These are phyloP conservation scores for Platycheirus rosarum DNA, from an alignment of 2,888 invertebrate species.

Conservation along the genomic window DNA sequence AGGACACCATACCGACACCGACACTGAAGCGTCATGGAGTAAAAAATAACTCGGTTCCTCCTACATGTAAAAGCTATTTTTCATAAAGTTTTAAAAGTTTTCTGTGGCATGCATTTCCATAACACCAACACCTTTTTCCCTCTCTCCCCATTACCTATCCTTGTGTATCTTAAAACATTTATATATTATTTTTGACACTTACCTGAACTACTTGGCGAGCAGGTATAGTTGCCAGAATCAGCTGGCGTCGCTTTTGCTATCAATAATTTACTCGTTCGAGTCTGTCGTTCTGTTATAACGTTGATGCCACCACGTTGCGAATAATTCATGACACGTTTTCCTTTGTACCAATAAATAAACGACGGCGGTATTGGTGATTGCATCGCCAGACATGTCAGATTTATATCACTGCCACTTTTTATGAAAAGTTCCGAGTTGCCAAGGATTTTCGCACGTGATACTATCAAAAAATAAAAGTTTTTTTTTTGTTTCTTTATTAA, in stretches of 20 bases:
- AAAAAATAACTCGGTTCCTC: slow-evolving; percentile 11
- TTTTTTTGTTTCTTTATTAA: no score
- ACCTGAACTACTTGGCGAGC: slow-evolving; percentile 91
- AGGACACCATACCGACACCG: slow-evolving; percentile 18
- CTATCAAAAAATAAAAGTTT: slow-evolving; percentile 83
- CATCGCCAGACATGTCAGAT: slow-evolving; percentile 94
- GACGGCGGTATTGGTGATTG: slow-evolving; percentile 87
- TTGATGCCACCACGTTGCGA: slow-evolving; percentile 94
- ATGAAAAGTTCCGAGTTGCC: slow-evolving; percentile 94
- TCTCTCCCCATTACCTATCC: not conserved
- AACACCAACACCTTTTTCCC: not conserved
- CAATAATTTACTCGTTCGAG: slow-evolving; percentile 92
- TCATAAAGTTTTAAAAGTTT: slow-evolving; percentile 46
- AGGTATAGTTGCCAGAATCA: slow-evolving; percentile 95
- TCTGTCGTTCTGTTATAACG: slow-evolving; percentile 93
- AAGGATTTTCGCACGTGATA: slow-evolving; percentile 94
- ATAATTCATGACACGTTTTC: slow-evolving; percentile 92
- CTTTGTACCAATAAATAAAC: slow-evolving; percentile 94
- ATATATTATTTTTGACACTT: slow-evolving; percentile 66
- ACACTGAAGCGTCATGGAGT: slow-evolving; percentile 10
- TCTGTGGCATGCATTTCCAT: slow-evolving; percentile 27
- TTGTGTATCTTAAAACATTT: not conserved
- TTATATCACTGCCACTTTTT: slow-evolving; percentile 95
- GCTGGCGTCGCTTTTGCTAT: slow-evolving; percentile 92
- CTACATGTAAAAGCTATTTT: slow-evolving; percentile 2